These are phyloP conservation scores for Magallana gigas DNA, from an alignment of 1,140 invertebrate species.

Conservation along the genomic window DNA sequence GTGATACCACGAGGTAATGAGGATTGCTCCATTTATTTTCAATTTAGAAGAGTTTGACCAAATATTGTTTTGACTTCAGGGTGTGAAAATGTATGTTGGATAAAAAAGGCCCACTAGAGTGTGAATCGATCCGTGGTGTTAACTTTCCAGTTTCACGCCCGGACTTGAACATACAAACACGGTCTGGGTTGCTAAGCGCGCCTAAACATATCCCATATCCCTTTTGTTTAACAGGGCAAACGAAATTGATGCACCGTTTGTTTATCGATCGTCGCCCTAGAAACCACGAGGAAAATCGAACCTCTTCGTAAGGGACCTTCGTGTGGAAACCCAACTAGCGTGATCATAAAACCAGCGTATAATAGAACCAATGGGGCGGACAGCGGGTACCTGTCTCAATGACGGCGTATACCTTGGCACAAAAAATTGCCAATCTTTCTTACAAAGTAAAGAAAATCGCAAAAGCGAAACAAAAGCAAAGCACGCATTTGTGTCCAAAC, in stretches of 20 bases:
- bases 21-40: constrained; percentile 25
- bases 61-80: constrained; percentile 7
- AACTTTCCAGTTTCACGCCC: constrained; percentile 34
- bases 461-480: constrained; percentile 20
- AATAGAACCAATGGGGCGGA: constrained; percentile 34
- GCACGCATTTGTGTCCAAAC: neutral
- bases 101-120: neutral
- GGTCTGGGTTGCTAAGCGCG: constrained; percentile 44
- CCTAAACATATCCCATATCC: constrained; percentile 47
- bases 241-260: constrained; percentile 49
- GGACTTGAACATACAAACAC: constrained; percentile 45
- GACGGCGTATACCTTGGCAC: neutral
- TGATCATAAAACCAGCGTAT: constrained; percentile 22
- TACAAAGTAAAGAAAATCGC: neutral
- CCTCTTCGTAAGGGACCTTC: constrained; percentile 30
- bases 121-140: constrained; percentile 41
- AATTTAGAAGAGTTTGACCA: neutral
- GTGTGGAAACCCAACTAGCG: constrained; percentile 31
- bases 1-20: neutral
- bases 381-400: constrained; percentile 16
- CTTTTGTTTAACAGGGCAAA: constrained; percentile 41
- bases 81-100: neutral
- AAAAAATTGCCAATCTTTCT: constrained; percentile 24
- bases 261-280: constrained; percentile 50
- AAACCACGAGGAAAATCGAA: constrained; percentile 49